Evolutionary conservation across 2,888 invertebrate species (phyloP).

Genomic region (Parapristionchus giblindavisi): DNA sequence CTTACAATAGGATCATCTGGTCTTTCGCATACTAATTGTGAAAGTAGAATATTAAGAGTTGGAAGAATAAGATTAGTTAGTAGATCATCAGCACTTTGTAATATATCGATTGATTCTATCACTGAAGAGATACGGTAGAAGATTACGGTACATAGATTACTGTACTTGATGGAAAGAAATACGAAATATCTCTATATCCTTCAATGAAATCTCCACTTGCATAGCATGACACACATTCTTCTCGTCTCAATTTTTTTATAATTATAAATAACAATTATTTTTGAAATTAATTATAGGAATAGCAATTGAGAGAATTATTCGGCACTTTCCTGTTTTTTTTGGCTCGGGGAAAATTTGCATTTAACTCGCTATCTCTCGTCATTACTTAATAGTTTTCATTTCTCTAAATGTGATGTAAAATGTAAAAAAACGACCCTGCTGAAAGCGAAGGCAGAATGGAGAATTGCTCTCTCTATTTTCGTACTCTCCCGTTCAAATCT

Average conservation of each 20-base stretch:
- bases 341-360: no score
- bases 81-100: neutral
- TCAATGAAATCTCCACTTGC: neutral
- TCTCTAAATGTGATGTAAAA: no score
- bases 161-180: constrained; percentile 24
- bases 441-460: no score
- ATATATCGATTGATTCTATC: neutral
- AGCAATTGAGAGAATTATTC: no score
- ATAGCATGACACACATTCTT: constrained; percentile 4
- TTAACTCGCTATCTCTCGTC: no score
- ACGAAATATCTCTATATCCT: constrained; percentile 6
- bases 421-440: no score
- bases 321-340: no score
- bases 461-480: no score
- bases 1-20: constrained; percentile 30
- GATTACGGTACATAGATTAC: neutral
- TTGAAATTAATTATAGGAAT: neutral
- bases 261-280: no score
- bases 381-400: no score
- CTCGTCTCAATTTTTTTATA: neutral
- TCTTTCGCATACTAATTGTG: neutral
- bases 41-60: constrained; percentile 2
- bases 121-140: neutral
- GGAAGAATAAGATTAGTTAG: neutral
- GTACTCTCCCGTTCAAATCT: no score